phyloP scores from a whole-genome alignment of 2,113 vertebrate species.

The Proteles cristata region DNA sequence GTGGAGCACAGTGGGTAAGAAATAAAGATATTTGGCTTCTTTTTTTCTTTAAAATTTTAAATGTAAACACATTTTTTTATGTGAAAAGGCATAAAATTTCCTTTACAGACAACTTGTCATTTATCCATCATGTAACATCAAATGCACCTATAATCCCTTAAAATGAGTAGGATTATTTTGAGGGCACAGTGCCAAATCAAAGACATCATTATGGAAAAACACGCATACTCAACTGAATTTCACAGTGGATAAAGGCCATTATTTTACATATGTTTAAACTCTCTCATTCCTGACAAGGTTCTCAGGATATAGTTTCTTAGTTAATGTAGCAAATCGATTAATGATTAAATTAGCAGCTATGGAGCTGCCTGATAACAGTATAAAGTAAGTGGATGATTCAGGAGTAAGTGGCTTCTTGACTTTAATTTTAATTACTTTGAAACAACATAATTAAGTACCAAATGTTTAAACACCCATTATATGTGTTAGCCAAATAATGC shows the following conservation, averaged over 20 bases:
- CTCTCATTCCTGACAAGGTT: not conserved
- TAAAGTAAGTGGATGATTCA: conserved; percentile 61
- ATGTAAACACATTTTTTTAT: too few species aligned
- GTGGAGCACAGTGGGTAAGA: not conserved
- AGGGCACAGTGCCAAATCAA: not conserved
- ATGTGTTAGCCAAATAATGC: too few species aligned
- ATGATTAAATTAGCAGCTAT: conserved; percentile 45
- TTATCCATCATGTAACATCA: not conserved
- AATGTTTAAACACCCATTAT: conserved; percentile 31
- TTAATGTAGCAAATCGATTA: conserved; percentile 16
- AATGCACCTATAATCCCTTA: not conserved
- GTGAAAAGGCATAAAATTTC: too few species aligned
- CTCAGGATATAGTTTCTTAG: conserved; percentile 43
- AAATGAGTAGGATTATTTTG: not conserved
- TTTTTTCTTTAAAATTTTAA: too few species aligned
- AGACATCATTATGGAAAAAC: conserved; percentile 16
- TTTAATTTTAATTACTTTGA: conserved; percentile 55
- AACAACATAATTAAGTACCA: conserved; percentile 54
- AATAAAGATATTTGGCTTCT: not conserved
- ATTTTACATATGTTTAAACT: conserved; percentile 23
- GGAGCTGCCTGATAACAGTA: not conserved
- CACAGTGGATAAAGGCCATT: conserved; percentile 2
- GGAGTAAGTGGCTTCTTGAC: conserved; percentile 48
- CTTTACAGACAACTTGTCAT: conserved; percentile 2
- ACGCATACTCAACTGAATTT: not conserved